A percentile compares a stretch with the other conserved stretches of the same genome.
phyloP scores from a whole-genome alignment of 2,113 vertebrate species.

The Stictonetta naevosa region DNA sequence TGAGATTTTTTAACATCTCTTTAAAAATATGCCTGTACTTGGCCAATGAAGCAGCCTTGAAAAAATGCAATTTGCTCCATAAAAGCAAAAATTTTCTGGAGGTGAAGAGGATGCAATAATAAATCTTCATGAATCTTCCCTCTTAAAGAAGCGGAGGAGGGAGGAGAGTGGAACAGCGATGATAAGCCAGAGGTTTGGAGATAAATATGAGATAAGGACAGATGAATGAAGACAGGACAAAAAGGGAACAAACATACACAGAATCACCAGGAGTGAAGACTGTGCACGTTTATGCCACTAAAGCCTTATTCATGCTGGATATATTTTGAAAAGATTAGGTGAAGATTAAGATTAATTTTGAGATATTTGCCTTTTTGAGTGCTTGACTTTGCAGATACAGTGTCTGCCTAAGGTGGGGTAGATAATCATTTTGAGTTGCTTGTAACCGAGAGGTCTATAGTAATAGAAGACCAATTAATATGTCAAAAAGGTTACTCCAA shows the following conservation, averaged over 20 bases:
- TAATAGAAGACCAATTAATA: background rate
- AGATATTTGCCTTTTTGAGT: background rate
- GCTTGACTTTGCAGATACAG: background rate
- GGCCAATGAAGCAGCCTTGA: background rate
- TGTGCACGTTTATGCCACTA: accelerated
- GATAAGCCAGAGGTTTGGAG: background rate
- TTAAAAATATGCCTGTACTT: background rate
- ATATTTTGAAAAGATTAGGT: background rate
- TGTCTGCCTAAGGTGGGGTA: background rate
- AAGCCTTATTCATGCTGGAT: background rate
- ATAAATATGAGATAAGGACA: background rate
- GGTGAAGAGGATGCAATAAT: background rate
- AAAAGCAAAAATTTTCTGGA: background rate
- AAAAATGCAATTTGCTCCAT: background rate
- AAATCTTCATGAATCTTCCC: background rate
- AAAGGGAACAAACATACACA: background rate
- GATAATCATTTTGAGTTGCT: background rate
- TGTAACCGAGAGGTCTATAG: background rate
- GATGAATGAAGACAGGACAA: background rate
- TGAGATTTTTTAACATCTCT: background rate
- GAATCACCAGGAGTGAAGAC: background rate
- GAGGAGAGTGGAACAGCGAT: background rate
- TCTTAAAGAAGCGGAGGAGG: background rate
- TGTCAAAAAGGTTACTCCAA: background rate
- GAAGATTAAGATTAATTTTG: background rate